phyloP scores from a whole-genome alignment of 1,140 invertebrate genomes.

The Drosophila nasuta region DNA sequence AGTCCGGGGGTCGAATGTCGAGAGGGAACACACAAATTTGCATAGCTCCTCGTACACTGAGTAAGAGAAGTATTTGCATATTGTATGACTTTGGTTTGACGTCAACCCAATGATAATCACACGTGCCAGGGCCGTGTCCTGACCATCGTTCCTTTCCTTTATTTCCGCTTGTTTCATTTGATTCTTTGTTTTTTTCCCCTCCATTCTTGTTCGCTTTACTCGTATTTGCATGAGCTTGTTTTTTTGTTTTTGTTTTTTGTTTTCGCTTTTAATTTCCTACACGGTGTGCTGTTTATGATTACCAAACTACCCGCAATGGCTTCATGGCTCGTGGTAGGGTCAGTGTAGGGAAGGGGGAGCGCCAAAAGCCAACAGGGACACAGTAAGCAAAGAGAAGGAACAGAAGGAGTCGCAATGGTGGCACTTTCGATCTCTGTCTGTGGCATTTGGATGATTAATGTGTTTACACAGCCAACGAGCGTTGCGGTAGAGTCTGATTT shows the following conservation, averaged over 20 bases:
- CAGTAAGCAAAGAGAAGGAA: neutral
- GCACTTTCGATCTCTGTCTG: conserved; percentile 82
- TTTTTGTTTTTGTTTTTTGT: conserved; percentile 76
- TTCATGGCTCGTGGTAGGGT: neutral
- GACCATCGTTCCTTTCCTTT: conserved; percentile 34
- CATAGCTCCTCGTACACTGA: conserved; percentile 48
- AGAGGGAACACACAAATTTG: conserved; percentile 51
- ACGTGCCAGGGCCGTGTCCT: conserved; percentile 53
- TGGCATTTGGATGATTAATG: conserved; percentile 82
- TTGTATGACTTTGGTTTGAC: conserved; percentile 61
- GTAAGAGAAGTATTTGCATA: conserved; percentile 74
- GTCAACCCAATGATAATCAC: conserved; percentile 60
- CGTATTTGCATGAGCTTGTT: conserved; percentile 57
- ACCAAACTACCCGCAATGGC: conserved; percentile 47
- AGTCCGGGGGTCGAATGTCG: neutral
- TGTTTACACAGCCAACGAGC: conserved; percentile 80
- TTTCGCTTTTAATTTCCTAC: conserved; percentile 78
- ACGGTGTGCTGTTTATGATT: conserved; percentile 71
- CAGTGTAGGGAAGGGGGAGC: too few species aligned
- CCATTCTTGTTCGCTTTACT: conserved; percentile 18
- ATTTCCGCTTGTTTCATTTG: conserved; percentile 32
- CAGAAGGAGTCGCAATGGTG: conserved; percentile 21
- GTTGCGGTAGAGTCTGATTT: conserved; percentile 77
- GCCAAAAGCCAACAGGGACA: conserved; percentile 32
- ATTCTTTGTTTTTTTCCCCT: conserved; percentile 20